Base-by-base conservation (phyloP, 2,797 vertebrate species). In the Scomberomorus guttatus region DNA sequence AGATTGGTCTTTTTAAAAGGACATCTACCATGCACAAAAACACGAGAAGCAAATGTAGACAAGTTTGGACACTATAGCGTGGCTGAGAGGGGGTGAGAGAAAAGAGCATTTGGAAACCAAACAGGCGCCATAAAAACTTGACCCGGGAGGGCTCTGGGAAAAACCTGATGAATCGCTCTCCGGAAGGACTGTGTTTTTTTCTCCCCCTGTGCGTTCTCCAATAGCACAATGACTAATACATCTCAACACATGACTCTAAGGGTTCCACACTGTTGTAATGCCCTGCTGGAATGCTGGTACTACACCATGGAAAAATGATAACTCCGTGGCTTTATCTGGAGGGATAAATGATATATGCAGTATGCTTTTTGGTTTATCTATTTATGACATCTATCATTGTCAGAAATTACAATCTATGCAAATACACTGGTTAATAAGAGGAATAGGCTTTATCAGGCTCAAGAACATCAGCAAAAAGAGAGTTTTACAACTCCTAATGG, bases 91-190 rank as follows among this genome's bases (percentile, higher is more conserved):
- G 94, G 94, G 83, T 68, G 86, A 94, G 95, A 95, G 95, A 95
- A 95, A 96, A 90, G 92, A 95, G 96, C 95, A 95, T 98, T 97
- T 97, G 96, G 95, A 98, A 98, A 97, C 96, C 97, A 98, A 99
- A 98, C 96, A 97, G 96, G 96, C 95, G 92, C 96, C 94, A 96
- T 97, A 95, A 98, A 99, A 97, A 97, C 97, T 97, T 98, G 97
- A 99, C 97, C 97, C 95, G 91, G 95, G 96, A 93, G 97, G 97
- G 96, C 97, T 99, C 97, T 99, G 98, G 97, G 98, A 99, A 99
- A 99, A 98, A 97, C 92, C 95, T 94, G 90, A 95, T 97, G 97
- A 98, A 97, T 98, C 91, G 95, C 75, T 95, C 94, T 95, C 96
- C 96, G 93, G 97, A 97, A 96, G 96, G 95, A 95, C 96, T 94